Conservation (phyloP, 2,113 vertebrate species). For the Cynopterus brachyotis region DNA sequence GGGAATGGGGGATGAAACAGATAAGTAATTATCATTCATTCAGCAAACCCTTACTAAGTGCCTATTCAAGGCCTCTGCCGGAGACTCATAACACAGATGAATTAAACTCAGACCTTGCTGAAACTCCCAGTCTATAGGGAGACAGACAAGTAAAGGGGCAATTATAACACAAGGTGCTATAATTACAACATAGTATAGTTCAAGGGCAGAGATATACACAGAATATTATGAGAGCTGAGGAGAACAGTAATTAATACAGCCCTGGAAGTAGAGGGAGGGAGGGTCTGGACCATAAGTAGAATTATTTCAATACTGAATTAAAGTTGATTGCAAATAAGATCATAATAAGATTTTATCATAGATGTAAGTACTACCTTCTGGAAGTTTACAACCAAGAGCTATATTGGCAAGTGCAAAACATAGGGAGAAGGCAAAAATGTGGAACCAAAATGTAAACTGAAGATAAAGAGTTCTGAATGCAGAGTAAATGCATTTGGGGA, state of each 20-base stretch:
- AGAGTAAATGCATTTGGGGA: neutral
- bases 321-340: constrained; percentile 48
- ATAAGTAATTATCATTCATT: constrained; percentile 3
- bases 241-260: constrained; percentile 26
- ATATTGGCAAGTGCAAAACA: neutral
- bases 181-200: constrained; percentile 35
- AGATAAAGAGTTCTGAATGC: neutral
- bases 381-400: neutral
- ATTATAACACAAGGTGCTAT: constrained; percentile 49
- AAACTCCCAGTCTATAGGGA: constrained; percentile 12
- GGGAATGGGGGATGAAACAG: neutral
- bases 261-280: neutral
- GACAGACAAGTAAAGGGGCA: neutral
- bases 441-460: neutral
- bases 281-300: neutral
- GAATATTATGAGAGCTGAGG: neutral
- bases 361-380: neutral
- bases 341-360: neutral
- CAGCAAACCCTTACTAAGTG: constrained; percentile 27
- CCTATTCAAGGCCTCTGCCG: constrained; percentile 1
- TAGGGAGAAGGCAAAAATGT: neutral
- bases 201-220: constrained; percentile 31
- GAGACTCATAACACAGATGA: constrained; percentile 8
- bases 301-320: constrained; percentile 30
- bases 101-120: constrained; percentile 35